phyloP scores from a whole-genome alignment of 2,797 vertebrate genomes.

The Pitangus sulphuratus region DNA sequence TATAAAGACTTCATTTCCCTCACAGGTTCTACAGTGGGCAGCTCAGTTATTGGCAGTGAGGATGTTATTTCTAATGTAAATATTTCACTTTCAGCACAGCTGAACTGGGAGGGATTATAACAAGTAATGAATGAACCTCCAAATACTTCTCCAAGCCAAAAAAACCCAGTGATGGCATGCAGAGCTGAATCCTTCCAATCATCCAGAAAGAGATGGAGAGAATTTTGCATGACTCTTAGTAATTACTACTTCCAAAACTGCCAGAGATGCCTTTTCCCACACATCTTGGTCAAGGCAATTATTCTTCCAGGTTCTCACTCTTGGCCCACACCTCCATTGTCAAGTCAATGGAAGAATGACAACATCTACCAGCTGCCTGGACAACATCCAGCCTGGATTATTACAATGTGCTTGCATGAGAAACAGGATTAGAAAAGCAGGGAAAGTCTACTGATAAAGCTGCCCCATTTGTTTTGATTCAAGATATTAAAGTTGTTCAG shows the following conservation, averaged over 20 bases:
- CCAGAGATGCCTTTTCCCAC: conserved; percentile 28
- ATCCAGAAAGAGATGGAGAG: conserved; percentile 25
- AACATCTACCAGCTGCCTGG: conserved; percentile 67
- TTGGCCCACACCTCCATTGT: conserved; percentile 46
- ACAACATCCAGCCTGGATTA: conserved; percentile 47
- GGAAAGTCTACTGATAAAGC: conserved; percentile 53
- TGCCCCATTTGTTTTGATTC: conserved; percentile 52
- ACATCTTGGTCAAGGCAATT: conserved; percentile 29
- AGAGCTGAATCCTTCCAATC: conserved; percentile 45
- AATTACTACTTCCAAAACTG: conserved; percentile 12
- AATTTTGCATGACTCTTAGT: conserved; percentile 4
- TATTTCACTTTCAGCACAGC: conserved; percentile 52
- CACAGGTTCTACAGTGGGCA: conserved; percentile 37
- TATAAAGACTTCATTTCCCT: conserved; percentile 27
- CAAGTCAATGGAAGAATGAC: conserved; percentile 64
- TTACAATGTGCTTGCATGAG: conserved; percentile 50
- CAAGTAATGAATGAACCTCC: conserved; percentile 64
- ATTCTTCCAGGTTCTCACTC: conserved; percentile 44
- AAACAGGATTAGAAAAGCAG: conserved; percentile 54
- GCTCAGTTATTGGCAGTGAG: conserved; percentile 43
- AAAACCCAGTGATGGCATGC: conserved; percentile 40
- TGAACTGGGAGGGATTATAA: conserved; percentile 50
- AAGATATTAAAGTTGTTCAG: not conserved
- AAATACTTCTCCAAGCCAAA: conserved; percentile 48
- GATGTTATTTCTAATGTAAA: conserved; percentile 57